Evolutionary conservation across 2,797 vertebrate genomes (phyloP).

Genomic region (Glossophaga mutica): DNA sequence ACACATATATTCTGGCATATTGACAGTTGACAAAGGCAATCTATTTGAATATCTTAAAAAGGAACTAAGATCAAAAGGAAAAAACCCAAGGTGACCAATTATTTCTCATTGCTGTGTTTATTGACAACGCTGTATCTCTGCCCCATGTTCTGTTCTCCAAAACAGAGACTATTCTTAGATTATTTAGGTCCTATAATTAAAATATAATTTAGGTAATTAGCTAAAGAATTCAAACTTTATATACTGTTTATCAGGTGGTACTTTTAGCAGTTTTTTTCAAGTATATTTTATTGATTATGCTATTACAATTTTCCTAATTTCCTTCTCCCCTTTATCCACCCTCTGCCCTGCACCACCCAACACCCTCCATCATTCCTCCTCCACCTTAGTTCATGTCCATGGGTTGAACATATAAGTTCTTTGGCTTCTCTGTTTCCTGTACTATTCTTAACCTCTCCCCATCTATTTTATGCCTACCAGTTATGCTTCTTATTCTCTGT

Average conservation of each 20-base stretch:
- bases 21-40: background rate
- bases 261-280: too few species aligned
- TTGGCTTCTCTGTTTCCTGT: too few species aligned
- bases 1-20: background rate
- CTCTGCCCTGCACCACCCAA: too few species aligned
- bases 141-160: background rate
- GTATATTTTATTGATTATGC: too few species aligned
- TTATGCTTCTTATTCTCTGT: too few species aligned
- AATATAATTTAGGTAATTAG: slow-evolving; percentile 19
- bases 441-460: too few species aligned
- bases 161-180: slow-evolving; percentile 29
- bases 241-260: background rate
- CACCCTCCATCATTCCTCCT: too few species aligned
- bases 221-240: slow-evolving; percentile 41
- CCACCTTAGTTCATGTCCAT: too few species aligned
- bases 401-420: too few species aligned
- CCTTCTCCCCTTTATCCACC: too few species aligned
- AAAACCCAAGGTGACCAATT: background rate
- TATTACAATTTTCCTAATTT: too few species aligned
- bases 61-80: background rate
- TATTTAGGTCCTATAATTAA: slow-evolving; percentile 8
- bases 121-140: background rate
- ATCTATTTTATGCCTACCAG: too few species aligned
- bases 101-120: slow-evolving; percentile 2
- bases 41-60: slow-evolving; percentile 8